phyloP scores from a whole-genome alignment of 35 echinoderm and acorn worm species.

The Anneissia japonica region DNA sequence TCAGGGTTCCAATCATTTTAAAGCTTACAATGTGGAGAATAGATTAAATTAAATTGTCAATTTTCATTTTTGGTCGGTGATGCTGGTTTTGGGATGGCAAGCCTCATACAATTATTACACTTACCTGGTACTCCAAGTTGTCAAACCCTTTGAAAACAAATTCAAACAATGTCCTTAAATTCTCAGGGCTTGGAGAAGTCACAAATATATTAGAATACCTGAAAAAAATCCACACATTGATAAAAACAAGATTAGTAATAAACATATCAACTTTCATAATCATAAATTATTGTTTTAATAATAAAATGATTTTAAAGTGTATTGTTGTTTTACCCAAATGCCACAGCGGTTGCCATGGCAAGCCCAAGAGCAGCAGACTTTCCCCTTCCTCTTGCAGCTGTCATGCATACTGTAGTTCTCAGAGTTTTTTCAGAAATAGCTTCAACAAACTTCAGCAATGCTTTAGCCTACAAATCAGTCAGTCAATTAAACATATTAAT shows the following conservation, averaged over 20 bases:
- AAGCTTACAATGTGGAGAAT: no score
- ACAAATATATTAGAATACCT: slow-evolving; percentile 99
- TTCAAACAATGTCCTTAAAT: slow-evolving; percentile 90
- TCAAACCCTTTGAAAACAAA: slow-evolving; percentile 99
- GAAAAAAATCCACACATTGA: no score
- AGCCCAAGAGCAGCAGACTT: slow-evolving; percentile 95
- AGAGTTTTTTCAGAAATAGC: slow-evolving; percentile 96
- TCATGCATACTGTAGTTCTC: slow-evolving; percentile 88
- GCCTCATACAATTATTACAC: no score
- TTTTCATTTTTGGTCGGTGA: no score
- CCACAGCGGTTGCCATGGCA: slow-evolving; percentile 92
- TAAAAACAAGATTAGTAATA: no score
- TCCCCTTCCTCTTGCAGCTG: slow-evolving; percentile 87
- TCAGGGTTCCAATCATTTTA: no score
- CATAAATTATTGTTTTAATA: no score
- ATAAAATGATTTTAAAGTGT: no score
- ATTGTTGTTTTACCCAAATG: slow-evolving; percentile 96
- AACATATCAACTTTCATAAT: no score
- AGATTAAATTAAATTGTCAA: no score
- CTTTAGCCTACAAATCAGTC: slow-evolving; percentile 72
- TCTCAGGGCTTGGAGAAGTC: slow-evolving; percentile 92
- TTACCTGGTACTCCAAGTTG: slow-evolving; percentile 90
- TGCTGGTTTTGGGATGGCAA: no score
- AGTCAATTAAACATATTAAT: no score
- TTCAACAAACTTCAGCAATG: slow-evolving; percentile 93